Base-by-base conservation (phyloP, 2,797 vertebrate genomes). In the Menidia menidia region DNA sequence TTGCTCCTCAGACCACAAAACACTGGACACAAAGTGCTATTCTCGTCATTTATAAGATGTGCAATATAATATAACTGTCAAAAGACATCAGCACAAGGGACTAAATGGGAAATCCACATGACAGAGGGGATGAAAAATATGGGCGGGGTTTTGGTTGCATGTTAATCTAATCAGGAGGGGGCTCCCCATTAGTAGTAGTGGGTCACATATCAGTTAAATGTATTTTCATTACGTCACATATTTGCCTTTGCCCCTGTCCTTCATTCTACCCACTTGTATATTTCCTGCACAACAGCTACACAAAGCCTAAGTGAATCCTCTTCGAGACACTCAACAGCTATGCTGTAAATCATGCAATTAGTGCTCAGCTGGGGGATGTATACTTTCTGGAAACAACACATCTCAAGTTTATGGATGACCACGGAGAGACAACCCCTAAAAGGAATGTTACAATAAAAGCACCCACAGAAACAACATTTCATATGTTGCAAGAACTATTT, bases 261-360 rank as follows among this genome's bases (percentile, higher is more conserved):
- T 25, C 32, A 18, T 48, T 3, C 9, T 41, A 51, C 10, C 4
- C 7, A 16, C 56, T 32, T 78, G 61, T 60, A 30, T 75, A 66
- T 66, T 75, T 68, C 60, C 44, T 55, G 52, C 48, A 53, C 57
- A 81, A 78, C 56, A 58, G 80, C 75, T 64, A 77, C 60, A 69
- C 56, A 43, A 66, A 76, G 61, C 55, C 66, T 56, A 71, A 13
- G 60, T 64, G 74, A 69, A 81, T 71, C 82, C 81, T 64, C 75
- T 63, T 56, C 16, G 64, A 81, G 77, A 60, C 70, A 71, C 78
- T 74, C 71, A 66, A 18, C 63, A 67, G 65, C 71, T 64, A 77
- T 14, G 64, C 78, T 81, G 82, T 88, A 86, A 88, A 89, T 89
- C 80, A 78, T 71, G 60, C 74, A 85, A 89, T 89, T 87, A 88